Base-by-base conservation (phyloP, 2,113 vertebrate genomes). In the Brevimyrus niger region DNA sequence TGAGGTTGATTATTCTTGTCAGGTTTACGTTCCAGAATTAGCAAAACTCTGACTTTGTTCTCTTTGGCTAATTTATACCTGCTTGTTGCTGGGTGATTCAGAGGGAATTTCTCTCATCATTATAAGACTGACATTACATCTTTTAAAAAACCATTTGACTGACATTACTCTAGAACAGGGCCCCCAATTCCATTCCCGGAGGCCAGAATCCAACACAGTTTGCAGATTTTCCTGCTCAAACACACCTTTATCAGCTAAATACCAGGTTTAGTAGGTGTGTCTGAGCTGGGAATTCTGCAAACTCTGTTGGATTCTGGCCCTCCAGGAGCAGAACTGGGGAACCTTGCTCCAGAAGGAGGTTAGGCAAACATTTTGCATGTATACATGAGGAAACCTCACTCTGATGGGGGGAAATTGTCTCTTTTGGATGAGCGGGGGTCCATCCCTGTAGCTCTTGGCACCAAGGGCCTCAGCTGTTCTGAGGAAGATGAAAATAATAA, bases 401-500 rank as follows among this genome's bases (percentile, higher is more conserved):
- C 44, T n/a, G 10, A 11, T 46, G 10, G 23, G 44, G 38, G 44
- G 38, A 82, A 82, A 82, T 42, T 82, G 61, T 69, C n/a, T 69
- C 61, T 27, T 1, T 69, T 1, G 61, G 61, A 69, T 5, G 19
- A n/a, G 19, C 42, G 19, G 19, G 3, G 23, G 42, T 84, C 23
- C 38, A 47, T 84, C 42, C 82, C 38, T 47, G 10, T 21, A 13
- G 85, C 27, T 86, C 42, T 86, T 50, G n/a, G 10, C 46, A 48
- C 47, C 46, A 86, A 53, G 10, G 53, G 48, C 6, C 4, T 86
- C 23, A 47, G 27, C 85, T 17, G 7, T 53, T 27, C 11, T 50
- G 21, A 86, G n/a, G 23, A 51, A 86, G n/a, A 86, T 27, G 9
- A 86, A 86, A 86, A 53, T 86, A 86, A 86, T 35, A 86, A 53